Conservation (phyloP, 2,797 vertebrate species). For the Phataginus tetradactyla region DNA sequence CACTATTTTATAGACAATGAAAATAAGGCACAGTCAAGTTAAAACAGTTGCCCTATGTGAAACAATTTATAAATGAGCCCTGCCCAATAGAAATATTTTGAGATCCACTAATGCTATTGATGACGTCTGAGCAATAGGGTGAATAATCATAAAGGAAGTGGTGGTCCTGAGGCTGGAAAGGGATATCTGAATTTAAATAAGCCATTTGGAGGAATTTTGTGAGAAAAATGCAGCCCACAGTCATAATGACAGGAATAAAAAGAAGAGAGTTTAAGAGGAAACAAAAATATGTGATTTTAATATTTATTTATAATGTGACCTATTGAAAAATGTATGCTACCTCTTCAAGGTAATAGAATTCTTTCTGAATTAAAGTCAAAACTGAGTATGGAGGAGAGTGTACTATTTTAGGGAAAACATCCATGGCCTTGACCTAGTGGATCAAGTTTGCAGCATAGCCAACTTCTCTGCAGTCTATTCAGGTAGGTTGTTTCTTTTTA, state of each 20-base stretch:
- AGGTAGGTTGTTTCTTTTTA: neutral
- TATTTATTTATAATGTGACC: neutral
- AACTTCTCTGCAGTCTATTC: neutral
- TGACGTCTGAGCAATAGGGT: neutral
- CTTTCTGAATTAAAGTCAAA: neutral
- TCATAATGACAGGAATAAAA: neutral
- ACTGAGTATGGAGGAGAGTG: fast-evolving
- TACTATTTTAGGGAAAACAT: neutral
- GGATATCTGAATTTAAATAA: neutral
- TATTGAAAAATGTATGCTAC: neutral
- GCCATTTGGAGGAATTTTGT: neutral
- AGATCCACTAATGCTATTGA: neutral
- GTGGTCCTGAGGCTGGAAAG: neutral
- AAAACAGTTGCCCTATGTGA: fast-evolving
- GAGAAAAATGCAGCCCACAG: neutral
- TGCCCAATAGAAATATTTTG: neutral
- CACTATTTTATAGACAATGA: neutral
- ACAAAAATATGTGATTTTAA: neutral
- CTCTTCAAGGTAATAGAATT: neutral
- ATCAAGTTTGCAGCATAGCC: neutral
- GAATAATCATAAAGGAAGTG: neutral
- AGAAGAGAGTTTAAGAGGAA: neutral
- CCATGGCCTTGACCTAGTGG: neutral
- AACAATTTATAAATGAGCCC: neutral
- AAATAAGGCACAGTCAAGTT: neutral